Evolutionary conservation across 2,113 vertebrate genomes (phyloP), one percentile per base, ranked within the genome.

Genomic region (Mugil cephalus): DNA sequence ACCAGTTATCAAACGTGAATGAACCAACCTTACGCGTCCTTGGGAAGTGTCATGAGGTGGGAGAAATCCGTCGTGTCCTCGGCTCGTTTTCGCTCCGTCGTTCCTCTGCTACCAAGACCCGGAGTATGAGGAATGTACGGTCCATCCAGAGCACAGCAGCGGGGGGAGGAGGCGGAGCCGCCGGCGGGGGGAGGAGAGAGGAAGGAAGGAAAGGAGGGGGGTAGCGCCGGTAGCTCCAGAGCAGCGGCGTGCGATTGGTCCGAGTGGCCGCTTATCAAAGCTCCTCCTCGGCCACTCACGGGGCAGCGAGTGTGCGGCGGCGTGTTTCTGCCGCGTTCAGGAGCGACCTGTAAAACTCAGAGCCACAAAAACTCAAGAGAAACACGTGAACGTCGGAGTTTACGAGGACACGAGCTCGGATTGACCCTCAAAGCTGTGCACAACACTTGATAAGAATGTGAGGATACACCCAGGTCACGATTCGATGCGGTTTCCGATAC

Each of bases 241-340:
- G 3, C 18, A 17, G 3, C 24, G 24, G 24, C 3, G 8, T n/a
- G 1, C 38, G 65, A 86, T 88, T 86, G 86, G 85, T 15, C 14
- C 2, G 18, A 1, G 8, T 0, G 0, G 3, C 66, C 36, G 72
- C 54, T 30, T 17, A 6, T 79, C 84, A 48, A 14, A 38, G 36
- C 68, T 63, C 79, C 82, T 13, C 85, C 83, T 60, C 79, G 82
- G 47, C 81, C 59, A 34, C 89, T 89, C 91, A 91, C 89, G 91
- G 92, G 92, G 91, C 89, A 67, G 68, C 78, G 77, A 91, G 86
- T 92, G 91, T 91, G 91, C 78, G 62, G 64, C 5, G 35, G 50
- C 2, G n/a, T 46, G 82, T 79, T 78, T 67, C 24, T 30, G 46
- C 34, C 35, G 82, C 84, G 17, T 92, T 90, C 79, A 82, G 0